These are phyloP conservation scores for Dissostichus mawsoni DNA, from an alignment of 2,113 vertebrate species.

Conservation along the genomic window DNA sequence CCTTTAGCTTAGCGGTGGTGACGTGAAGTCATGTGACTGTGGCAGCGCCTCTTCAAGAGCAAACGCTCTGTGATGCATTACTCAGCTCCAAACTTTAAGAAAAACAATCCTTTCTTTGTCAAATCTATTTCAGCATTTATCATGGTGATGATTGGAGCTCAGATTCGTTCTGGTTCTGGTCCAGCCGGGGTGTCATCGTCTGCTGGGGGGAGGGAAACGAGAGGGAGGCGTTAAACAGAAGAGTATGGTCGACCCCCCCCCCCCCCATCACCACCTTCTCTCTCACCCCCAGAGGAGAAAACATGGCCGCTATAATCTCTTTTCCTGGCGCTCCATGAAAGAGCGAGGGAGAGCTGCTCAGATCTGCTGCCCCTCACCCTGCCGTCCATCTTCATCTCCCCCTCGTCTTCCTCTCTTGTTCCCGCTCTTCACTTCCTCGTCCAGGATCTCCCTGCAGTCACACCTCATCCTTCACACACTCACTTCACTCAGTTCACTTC, in stretches of 20 bases:
- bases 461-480: slow-evolving; percentile 23
- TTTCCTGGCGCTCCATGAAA: slow-evolving; percentile 88
- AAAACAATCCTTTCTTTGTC: slow-evolving; percentile 24
- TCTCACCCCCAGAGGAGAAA: slow-evolving; percentile 64
- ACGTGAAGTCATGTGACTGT: too few species aligned
- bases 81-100: slow-evolving; percentile 22
- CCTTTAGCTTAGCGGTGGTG: too few species aligned
- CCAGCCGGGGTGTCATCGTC: slow-evolving; percentile 48
- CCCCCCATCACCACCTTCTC: slow-evolving; percentile 19
- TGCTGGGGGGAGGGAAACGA: background rate
- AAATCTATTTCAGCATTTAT: slow-evolving; percentile 44
- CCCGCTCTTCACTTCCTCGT: slow-evolving; percentile 36
- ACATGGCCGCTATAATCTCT: slow-evolving; percentile 83
- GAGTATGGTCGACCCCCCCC: slow-evolving; percentile 33
- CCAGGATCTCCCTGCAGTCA: slow-evolving; percentile 28
- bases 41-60: slow-evolving; percentile 1
- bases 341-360: slow-evolving; percentile 78
- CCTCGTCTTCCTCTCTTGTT: background rate
- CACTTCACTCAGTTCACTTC: background rate
- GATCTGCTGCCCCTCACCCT: slow-evolving; percentile 79
- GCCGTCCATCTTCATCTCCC: slow-evolving; percentile 59
- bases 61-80: slow-evolving; percentile 24
- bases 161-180: slow-evolving; percentile 53
- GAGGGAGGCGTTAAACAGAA: slow-evolving; percentile 30
- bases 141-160: slow-evolving; percentile 1